Conservation (phyloP, 2,797 vertebrate species). For the Delichon dasypus region DNA sequence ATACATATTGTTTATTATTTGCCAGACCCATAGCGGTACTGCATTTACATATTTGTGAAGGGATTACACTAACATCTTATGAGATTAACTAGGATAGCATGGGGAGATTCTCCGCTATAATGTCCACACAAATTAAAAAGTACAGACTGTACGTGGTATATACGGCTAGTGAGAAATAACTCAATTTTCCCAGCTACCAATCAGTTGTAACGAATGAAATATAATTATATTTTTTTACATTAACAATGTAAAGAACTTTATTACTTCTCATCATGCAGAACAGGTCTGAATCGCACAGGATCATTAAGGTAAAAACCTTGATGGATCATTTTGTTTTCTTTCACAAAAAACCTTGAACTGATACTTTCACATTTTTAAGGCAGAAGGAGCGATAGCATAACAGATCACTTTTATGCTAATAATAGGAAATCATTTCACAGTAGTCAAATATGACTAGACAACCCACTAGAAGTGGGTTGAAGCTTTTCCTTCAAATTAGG, state of each 20-base stretch:
- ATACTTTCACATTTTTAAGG: neutral
- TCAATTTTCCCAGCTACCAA: neutral
- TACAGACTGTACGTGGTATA: neutral
- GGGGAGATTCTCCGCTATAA: conserved; percentile 40
- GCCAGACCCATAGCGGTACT: conserved; percentile 58
- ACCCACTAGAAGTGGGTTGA: neutral
- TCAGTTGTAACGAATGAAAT: neutral
- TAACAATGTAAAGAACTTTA: neutral
- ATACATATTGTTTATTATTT: conserved; percentile 75
- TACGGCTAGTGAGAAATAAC: neutral
- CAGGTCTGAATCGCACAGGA: neutral
- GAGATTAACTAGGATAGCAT: conserved; percentile 67
- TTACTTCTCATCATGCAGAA: neutral
- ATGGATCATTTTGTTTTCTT: neutral
- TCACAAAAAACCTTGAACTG: neutral
- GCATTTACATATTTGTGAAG: conserved; percentile 73
- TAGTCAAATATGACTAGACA: conserved; percentile 16
- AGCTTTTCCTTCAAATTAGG: conserved; percentile 47
- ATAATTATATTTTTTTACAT: neutral
- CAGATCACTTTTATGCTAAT: neutral
- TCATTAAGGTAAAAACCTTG: neutral
- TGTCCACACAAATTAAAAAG: conserved; percentile 29
- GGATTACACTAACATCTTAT: conserved; percentile 72
- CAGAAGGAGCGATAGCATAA: neutral
- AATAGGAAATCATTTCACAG: neutral